Conservation (phyloP, 2,888 invertebrate species). For the Pharmacophagus antenor region DNA sequence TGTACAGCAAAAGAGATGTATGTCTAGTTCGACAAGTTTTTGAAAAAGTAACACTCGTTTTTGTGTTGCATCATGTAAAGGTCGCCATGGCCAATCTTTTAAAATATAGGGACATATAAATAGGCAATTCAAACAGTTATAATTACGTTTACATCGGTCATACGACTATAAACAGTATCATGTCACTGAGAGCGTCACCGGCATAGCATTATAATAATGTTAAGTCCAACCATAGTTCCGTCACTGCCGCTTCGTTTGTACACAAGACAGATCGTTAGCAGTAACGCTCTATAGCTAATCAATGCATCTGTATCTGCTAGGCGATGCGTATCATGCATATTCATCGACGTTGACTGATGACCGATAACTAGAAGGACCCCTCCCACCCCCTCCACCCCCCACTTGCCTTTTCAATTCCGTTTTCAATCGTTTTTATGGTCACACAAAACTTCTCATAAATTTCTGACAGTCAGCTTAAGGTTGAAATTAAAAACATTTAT, state of each 20-base stretch:
- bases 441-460: not conserved
- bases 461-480: too few relatives aligned
- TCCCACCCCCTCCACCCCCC: not conserved
- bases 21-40: too few relatives aligned
- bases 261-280: constrained; percentile 21
- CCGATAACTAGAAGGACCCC: constrained; percentile 20
- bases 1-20: too few relatives aligned
- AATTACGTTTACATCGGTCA: not conserved
- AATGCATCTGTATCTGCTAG: constrained; percentile 23
- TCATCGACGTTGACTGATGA: constrained; percentile 25
- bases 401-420: too few relatives aligned
- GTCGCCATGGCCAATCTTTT: too few relatives aligned
- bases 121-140: not conserved
- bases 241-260: constrained; percentile 15
- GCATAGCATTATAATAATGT: constrained; percentile 2
- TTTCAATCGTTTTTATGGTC: not conserved
- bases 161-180: not conserved
- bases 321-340: constrained; percentile 26
- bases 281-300: constrained; percentile 18
- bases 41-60: too few relatives aligned
- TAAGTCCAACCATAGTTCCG: constrained; percentile 17
- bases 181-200: not conserved
- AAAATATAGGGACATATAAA: too few relatives aligned
- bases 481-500: too few relatives aligned
- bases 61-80: too few relatives aligned